Evolutionary conservation across 2,888 invertebrate genomes (phyloP), one percentile per base, ranked within the genome.

Genomic region (Coenonympha arcania): DNA sequence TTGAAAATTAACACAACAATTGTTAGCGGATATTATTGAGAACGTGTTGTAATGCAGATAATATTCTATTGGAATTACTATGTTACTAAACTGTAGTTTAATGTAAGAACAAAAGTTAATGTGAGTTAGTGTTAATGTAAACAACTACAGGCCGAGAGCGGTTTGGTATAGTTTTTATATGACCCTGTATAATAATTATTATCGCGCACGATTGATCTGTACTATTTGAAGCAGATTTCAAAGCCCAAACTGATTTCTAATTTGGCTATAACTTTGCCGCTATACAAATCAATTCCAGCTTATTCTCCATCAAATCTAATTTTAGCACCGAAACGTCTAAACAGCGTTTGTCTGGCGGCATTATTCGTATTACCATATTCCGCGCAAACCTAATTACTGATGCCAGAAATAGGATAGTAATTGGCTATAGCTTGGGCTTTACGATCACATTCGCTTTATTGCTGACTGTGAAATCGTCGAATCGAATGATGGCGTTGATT

Each of bases 371-470:
- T 49, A 49, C 49, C 43, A 20, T 46, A 49, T 47, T 42, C 49
- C 24, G 46, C 48, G 51, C 57, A 58, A 59, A 46, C 57, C 56
- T 60, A 57, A 60, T 62, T 53, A 53, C 57, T 57, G 55, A 48
- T 31, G 37, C 47, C 43, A 22, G 56, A 48, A 49, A 53, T 44
- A 48, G 59, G 49, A 56, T 58, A 50, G 54, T 54, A 53, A 60
- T 62, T 54, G 58, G 48, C 54, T 52, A 57, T 60, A 60, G 58
- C 48, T 58, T 56, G 39, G 52, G 58, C 60, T 61, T 62, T 62
- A 62, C 55, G 62, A 60, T 47, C 59, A 28, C 54, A 58, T 61
- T 59, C 60, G 60, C 58, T 62, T 56, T 60, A 56, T 52, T 52
- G 57, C 55, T 52, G 42, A 49, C 55, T 52, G 52, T 28, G 37